phyloP scores from a whole-genome alignment of 1,140 invertebrate genomes.

The Neodiprion lecontei region DNA sequence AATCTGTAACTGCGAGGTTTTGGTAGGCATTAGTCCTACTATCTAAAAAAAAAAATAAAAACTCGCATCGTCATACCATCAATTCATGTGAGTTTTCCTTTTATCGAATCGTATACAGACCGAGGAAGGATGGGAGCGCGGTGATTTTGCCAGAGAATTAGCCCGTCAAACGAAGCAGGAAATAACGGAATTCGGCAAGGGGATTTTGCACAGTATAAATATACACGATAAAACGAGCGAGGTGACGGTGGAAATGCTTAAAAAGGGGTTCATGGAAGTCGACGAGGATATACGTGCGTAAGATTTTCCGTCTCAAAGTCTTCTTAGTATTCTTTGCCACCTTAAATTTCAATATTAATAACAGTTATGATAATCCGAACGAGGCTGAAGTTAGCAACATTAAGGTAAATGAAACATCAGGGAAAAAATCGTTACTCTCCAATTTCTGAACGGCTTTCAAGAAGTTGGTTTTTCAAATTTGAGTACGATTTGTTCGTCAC shows the following conservation, averaged over 20 bases:
- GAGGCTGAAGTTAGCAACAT: background rate
- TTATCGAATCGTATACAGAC: constrained; percentile 37
- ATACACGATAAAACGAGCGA: constrained; percentile 40
- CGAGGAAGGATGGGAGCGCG: constrained; percentile 58
- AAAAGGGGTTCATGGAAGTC: constrained; percentile 57
- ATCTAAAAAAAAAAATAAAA: background rate
- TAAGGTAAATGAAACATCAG: too few relatives aligned
- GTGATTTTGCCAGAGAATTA: constrained; percentile 55
- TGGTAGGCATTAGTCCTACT: background rate
- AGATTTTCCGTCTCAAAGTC: background rate
- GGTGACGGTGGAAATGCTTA: constrained; percentile 50
- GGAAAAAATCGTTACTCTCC: background rate
- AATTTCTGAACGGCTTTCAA: too few relatives aligned
- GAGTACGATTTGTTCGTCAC: background rate
- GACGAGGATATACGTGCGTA: constrained; percentile 33
- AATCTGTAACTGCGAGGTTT: too few relatives aligned
- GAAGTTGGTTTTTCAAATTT: constrained; percentile 4
- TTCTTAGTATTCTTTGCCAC: background rate
- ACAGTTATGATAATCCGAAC: background rate
- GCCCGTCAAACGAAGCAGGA: constrained; percentile 57
- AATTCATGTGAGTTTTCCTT: constrained; percentile 6
- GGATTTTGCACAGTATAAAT: constrained; percentile 53
- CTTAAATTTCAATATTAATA: too few relatives aligned
- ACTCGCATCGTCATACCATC: too few relatives aligned
- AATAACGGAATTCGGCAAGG: constrained; percentile 48